Evolutionary conservation across 2,113 vertebrate species (phyloP), one percentile per base, ranked within the genome.

Genomic region (Heloderma charlesbogerti): DNA sequence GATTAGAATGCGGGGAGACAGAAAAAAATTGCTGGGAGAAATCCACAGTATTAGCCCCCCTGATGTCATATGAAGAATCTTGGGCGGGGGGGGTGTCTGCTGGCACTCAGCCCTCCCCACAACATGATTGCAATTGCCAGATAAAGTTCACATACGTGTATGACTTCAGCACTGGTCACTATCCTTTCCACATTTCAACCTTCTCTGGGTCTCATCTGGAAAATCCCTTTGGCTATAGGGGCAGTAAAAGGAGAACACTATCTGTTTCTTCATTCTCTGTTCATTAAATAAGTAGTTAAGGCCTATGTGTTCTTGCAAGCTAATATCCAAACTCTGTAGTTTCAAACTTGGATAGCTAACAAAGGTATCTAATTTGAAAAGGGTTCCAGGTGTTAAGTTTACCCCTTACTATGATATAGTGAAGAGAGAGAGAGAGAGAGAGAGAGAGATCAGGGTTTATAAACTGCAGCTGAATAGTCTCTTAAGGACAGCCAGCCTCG

Each of bases 321-420:
- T 20, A 40, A 48, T 6, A 78, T 27, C 9, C 0, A 13, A 29
- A 10, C 16, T 22, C 43, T 79, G 22, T 34, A 2, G 4, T 67
- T 40, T 40, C 43, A 0, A 34, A 37, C 60, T 4, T 74, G 0
- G 0, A 2, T 1, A 34, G 9, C 2, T 67, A 69, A 29, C 77
- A 51, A 48, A 88, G 74, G 43, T 84, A 4, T 87, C 54, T 60
- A 0, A 10, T 83, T 89, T 92, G 88, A 20, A 89, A 40, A 63
- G 27, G 37, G 29, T 37, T 34, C 22, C 86, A 63, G 72, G 72
- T 77, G 48, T 77, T 75, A 57, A 6, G 37, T 7, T 87, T 87
- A 72, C 71, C 85, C 22, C n/a, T n/a, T 57, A 31, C 66, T 75
- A 40, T 87, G 85, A 74, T 45, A 27, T 18, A 57, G 18, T 75